phyloP scores from a whole-genome alignment of 2,113 vertebrate genomes.

The Archilochus colubris region DNA sequence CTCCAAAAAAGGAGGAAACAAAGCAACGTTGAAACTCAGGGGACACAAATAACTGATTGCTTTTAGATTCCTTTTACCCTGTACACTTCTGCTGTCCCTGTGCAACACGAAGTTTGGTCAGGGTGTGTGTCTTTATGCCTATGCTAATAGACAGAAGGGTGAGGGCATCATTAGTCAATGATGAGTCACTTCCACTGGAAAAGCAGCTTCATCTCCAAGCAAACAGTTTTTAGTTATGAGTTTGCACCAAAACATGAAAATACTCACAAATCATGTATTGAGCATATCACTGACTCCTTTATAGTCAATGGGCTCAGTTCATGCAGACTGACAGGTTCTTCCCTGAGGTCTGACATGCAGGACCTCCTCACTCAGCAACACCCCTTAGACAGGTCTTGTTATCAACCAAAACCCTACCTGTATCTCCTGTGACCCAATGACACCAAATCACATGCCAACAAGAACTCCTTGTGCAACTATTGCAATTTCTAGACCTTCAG shows the following conservation, averaged over 20 bases:
- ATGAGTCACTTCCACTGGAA: slow-evolving; percentile 47
- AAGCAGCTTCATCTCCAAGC: slow-evolving; percentile 25
- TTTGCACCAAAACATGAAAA: slow-evolving; percentile 7
- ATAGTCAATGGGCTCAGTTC: not conserved
- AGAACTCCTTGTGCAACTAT: not conserved
- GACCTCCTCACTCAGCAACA: not conserved
- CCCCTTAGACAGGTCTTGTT: not conserved
- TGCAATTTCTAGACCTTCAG: not conserved
- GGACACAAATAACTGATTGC: not conserved
- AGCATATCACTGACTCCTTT: not conserved
- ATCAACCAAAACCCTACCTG: not conserved
- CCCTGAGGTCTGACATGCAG: not conserved
- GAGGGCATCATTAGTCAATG: slow-evolving; percentile 15
- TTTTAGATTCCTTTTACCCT: not conserved
- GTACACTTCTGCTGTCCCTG: not conserved
- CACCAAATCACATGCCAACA: fast-evolving
- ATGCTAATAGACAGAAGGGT: not conserved
- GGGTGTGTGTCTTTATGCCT: slow-evolving; percentile 15
- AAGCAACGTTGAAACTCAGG: not conserved
- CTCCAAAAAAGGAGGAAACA: not conserved
- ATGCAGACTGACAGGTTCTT: not conserved
- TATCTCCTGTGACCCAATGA: not conserved
- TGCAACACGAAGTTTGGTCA: not conserved
- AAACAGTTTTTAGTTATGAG: not conserved
- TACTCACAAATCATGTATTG: not conserved